phyloP scores from a whole-genome alignment of 2,888 invertebrate genomes.

The Chloromyia formosa region DNA sequence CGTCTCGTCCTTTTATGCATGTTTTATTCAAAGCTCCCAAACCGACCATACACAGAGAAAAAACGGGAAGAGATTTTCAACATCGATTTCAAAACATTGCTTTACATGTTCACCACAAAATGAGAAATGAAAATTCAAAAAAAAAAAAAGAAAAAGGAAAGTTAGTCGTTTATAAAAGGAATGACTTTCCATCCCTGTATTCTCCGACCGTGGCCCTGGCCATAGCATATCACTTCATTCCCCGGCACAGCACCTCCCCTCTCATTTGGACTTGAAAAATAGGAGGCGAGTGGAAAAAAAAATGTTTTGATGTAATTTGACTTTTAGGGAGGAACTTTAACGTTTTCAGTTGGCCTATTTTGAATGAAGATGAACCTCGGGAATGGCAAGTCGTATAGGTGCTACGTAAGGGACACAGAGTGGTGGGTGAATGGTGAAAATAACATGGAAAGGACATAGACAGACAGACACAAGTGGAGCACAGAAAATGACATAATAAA shows the following conservation, averaged over 20 bases:
- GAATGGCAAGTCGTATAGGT: neutral
- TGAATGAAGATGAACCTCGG: too few species aligned
- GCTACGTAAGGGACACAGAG: neutral
- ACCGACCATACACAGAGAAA: neutral
- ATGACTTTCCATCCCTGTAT: too few species aligned
- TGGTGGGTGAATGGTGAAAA: neutral
- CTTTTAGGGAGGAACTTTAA: neutral
- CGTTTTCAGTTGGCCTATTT: conserved; percentile 17
- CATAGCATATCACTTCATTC: too few species aligned
- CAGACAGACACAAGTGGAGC: neutral
- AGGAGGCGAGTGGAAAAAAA: neutral
- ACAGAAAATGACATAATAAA: conserved; percentile 26
- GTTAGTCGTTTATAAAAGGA: too few species aligned
- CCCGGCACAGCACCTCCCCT: neutral
- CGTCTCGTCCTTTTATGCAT: neutral
- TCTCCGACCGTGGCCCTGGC: too few species aligned
- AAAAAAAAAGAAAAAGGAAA: neutral
- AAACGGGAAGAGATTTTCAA: neutral
- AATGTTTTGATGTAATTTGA: neutral
- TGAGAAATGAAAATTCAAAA: neutral
- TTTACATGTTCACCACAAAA: neutral
- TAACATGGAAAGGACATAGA: neutral
- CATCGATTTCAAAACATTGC: neutral
- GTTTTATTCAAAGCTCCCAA: neutral
- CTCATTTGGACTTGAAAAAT: neutral